Conservation (phyloP, 2,797 vertebrate species). For the Thaleichthys pacificus region DNA sequence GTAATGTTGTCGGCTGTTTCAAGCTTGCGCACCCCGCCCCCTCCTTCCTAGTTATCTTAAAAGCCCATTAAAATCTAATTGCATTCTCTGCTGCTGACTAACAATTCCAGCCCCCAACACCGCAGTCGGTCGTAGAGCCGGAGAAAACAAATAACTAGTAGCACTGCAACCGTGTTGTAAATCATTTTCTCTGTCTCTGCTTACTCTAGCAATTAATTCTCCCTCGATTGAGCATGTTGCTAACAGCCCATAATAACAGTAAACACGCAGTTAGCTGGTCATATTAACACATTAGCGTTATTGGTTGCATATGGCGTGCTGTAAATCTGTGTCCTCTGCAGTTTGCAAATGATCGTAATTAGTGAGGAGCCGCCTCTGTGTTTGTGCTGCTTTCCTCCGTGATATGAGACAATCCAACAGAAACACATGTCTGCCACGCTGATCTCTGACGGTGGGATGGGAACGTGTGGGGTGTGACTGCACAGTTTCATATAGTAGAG, state of each 20-base stretch:
- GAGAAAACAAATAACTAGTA: slow-evolving; percentile 64
- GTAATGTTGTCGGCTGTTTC: slow-evolving; percentile 19
- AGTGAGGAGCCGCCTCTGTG: neutral
- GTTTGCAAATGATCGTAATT: slow-evolving; percentile 49
- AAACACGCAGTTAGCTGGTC: slow-evolving; percentile 58
- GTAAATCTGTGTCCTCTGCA: slow-evolving; percentile 51
- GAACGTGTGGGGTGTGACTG: too few species aligned
- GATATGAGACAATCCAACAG: slow-evolving; percentile 6
- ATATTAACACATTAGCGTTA: slow-evolving; percentile 60
- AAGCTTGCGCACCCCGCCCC: slow-evolving; percentile 25
- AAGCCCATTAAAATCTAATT: slow-evolving; percentile 68
- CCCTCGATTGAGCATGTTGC: slow-evolving; percentile 60
- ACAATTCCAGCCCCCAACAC: slow-evolving; percentile 58
- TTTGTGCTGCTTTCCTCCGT: neutral
- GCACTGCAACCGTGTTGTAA: slow-evolving; percentile 60
- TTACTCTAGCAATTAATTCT: slow-evolving; percentile 67
- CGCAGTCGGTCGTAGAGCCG: slow-evolving; percentile 57
- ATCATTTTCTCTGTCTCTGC: slow-evolving; percentile 62
- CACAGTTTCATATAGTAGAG: too few species aligned
- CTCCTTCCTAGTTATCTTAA: slow-evolving; percentile 51
- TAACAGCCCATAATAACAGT: slow-evolving; percentile 58
- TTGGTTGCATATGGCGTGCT: slow-evolving; percentile 48
- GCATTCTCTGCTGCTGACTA: slow-evolving; percentile 65
- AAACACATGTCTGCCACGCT: too few species aligned
- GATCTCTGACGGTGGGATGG: too few species aligned